A percentile compares a stretch with the other conserved stretches of the same genome.
Evolutionary conservation across 2,888 invertebrate genomes (phyloP).

Genomic region (Oscheius sp.): DNA sequence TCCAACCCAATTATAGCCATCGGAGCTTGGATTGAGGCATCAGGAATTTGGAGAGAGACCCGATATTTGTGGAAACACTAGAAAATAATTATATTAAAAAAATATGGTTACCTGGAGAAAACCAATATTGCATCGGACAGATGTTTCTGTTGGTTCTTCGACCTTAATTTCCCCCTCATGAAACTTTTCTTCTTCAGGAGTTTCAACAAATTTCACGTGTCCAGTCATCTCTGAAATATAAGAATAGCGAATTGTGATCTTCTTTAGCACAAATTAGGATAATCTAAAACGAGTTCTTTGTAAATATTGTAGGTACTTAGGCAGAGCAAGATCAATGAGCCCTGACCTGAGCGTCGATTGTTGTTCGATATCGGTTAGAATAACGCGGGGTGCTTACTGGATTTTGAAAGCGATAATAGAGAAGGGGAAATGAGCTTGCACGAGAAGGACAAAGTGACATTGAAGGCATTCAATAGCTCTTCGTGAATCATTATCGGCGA

Average conservation of each 20-base stretch:
- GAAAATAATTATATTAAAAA: neutral
- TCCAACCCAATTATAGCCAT: conserved; percentile 5
- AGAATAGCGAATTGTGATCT: neutral
- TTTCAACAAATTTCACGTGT: conserved; percentile 27
- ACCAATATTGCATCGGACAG: conserved; percentile 16
- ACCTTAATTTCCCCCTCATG: conserved; percentile 26
- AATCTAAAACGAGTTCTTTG: neutral
- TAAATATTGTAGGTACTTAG: conserved; percentile 8
- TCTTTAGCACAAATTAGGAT: conserved; percentile 13
- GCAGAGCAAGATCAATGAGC: conserved; percentile 10
- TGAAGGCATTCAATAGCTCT: no score
- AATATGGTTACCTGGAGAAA: conserved; percentile 21
- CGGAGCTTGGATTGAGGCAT: neutral
- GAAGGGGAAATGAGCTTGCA: neutral
- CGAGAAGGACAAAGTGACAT: neutral
- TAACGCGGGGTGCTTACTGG: no score
- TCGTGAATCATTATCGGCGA: neutral
- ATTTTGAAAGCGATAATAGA: neutral
- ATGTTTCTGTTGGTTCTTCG: neutral
- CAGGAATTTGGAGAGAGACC: conserved; percentile 6
- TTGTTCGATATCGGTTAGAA: neutral
- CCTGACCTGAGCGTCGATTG: neutral
- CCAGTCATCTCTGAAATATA: conserved; percentile 14
- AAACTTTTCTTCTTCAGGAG: conserved; percentile 15
- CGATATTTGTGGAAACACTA: conserved; percentile 24